These are phyloP conservation scores for Meda fulgida DNA, from an alignment of 2,797 vertebrate genomes.

Conservation along the genomic window DNA sequence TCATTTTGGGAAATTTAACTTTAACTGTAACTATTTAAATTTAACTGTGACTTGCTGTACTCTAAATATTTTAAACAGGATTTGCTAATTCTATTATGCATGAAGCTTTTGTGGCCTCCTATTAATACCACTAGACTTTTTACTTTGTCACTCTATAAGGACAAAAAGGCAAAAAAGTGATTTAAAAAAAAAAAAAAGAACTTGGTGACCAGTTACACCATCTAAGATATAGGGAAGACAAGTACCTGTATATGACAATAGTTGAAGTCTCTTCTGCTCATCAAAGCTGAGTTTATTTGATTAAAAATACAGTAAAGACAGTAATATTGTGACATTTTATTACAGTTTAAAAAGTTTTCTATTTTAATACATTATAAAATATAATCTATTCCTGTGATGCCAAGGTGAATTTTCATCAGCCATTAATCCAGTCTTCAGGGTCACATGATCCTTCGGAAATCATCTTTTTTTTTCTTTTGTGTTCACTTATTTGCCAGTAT, in stretches of 20 bases:
- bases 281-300: not conserved
- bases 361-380: not conserved
- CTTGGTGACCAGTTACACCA: not conserved
- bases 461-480: no score
- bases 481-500: no score
- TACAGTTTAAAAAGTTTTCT: no score
- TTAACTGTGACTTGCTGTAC: not conserved
- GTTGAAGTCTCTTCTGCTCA: not conserved
- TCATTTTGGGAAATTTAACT: no score
- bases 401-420: not conserved
- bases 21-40: no score
- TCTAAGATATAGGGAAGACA: not conserved
- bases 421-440: not conserved
- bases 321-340: not conserved
- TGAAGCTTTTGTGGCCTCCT: not conserved
- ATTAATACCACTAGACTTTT: not conserved
- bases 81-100: conserved; percentile 6
- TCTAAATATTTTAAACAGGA: not conserved
- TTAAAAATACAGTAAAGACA: not conserved
- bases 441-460: conserved; percentile 1
- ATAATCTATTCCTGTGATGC: not conserved
- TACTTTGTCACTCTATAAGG: not conserved
- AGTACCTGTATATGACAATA: no score
- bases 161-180: not conserved
- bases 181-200: not conserved